Evolutionary conservation across 92 coral and sea anemone species (phyloP), one percentile per base, ranked within the genome.

Genomic region (Phymanthus crucifer): DNA sequence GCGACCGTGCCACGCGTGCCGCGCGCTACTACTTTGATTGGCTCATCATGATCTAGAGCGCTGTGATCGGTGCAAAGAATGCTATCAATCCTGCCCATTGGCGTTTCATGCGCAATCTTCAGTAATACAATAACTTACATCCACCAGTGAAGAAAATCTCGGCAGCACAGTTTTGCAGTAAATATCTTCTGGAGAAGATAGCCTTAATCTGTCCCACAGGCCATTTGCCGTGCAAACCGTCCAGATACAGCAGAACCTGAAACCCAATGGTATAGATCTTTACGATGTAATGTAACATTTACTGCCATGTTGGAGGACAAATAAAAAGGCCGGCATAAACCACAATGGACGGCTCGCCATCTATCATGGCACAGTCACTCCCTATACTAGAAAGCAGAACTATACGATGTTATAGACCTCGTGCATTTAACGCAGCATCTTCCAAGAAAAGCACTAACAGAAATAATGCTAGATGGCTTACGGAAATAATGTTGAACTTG

Each of bases 171-270:
- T 95, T 95, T 86, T 95, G 99, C 6, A 95, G 83, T 73, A 95
- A 86, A 79, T 90, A 95, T 36, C 99, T 83, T 48, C 99, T 85
- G 32, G 99, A 90, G 80, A 93, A 95, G 26, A 95, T 93, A 46
- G 99, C 99, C 69, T 89, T 95, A 82, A 95, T 91, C 46, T 92
- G 93, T 48, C 93, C 99, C 65, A 95, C 86, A 19, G 93, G 91
- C 99, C 99, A 95, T 78, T 95, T 95, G 33, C 98, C 99, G 76
- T 95, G 94, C 32, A 95, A 89, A 75, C 90, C 86, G 47, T 95
- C 98, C 86, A 94, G 88, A 43, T 93, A 95, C 70, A 90, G 84
- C 45, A 94, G 74, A 70, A 95, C 88, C 99, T 95, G 93, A 52
- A 83, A 64, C 74, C 57, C 54, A 84, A 54, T 54, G 64, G 21